Evolutionary conservation across 1,140 invertebrate genomes (phyloP), one percentile per base, ranked within the genome.

Genomic region (Scaptomyza montana): DNA sequence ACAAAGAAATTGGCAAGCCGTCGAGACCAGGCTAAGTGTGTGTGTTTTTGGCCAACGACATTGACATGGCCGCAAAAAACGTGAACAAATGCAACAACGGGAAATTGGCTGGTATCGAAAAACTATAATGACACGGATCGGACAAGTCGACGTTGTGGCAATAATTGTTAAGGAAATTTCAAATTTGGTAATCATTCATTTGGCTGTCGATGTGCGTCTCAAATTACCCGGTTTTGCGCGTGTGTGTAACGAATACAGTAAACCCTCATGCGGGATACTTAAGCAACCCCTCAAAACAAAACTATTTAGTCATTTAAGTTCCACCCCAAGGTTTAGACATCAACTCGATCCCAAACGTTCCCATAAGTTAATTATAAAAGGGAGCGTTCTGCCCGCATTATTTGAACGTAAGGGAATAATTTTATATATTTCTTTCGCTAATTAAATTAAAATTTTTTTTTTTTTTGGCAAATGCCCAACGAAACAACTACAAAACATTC

Each of bases 381-480:
- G 25, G 12, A 28, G 49, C 19, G 21, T 9, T 10, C 16, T 67
- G 60, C 81, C 80, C 80, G 80, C 81, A 87, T 87, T 62, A 28
- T 16, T 60, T 12, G 28, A 39, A 54, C n/a, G 28, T 50, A 19
- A 25, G 25, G 30, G 12, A 41, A 39, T 54, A 47, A 55, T 25
- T 8, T 13, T 60, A 45, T 76, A 64, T 33, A 43, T 36, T 61
- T 36, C 49, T 33, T 33, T 47, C 30, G 64, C 51, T 86, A 76
- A 86, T 86, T 87, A 73, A 86, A 86, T 86, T 87, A 87, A 82
- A 86, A 86, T 86, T 82, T 72, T 82, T 86, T 1, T 1, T 8
- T 33, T 33, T 36, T 36, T 86, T 87, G 72, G 82, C 78, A 72
- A 82, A 68, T 63, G 81, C 68, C 87, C 81, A 87, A 87, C 75